A percentile compares a stretch with the other conserved stretches of the same genome.
phyloP scores from a whole-genome alignment of 2,113 vertebrate species.

The Chiloscyllium plagiosum region DNA sequence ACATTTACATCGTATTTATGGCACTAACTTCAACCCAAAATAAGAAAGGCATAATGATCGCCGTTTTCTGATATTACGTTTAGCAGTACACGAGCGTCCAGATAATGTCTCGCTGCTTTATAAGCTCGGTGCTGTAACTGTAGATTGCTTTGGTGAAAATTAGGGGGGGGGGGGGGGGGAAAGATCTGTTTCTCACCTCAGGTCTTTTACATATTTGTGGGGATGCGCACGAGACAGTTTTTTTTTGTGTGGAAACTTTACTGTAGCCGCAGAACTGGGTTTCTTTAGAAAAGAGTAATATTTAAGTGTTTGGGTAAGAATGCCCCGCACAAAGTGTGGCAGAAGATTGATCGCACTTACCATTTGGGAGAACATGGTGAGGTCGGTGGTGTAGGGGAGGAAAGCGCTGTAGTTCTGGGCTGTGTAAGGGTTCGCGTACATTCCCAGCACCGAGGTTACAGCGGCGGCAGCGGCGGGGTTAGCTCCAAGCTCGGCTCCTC shows the following conservation, averaged over 20 bases:
- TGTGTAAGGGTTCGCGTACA: conserved; percentile 88
- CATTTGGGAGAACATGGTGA: conserved; percentile 95
- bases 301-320: not conserved
- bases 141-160: not conserved
- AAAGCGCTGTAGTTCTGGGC: conserved; percentile 93
- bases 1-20: not conserved
- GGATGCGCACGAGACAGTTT: not conserved
- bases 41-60: not conserved
- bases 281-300: not conserved
- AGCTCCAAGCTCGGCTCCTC: conserved; percentile 71
- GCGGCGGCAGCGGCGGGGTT: conserved; percentile 75
- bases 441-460: conserved; percentile 83
- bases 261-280: not conserved
- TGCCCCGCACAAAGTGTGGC: not conserved
- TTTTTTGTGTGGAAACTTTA: not conserved
- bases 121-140: not conserved
- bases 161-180: too few relatives aligned
- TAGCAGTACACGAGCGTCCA: not conserved
- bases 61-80: not conserved
- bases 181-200: not conserved
- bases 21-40: not conserved
- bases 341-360: conserved; percentile 60
- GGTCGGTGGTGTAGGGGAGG: conserved; percentile 86
- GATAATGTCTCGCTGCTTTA: not conserved
- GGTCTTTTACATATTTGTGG: not conserved